Evolutionary conservation across 2,797 vertebrate genomes (phyloP), one percentile per base, ranked within the genome.

Genomic region (Pangasius krempfi): DNA sequence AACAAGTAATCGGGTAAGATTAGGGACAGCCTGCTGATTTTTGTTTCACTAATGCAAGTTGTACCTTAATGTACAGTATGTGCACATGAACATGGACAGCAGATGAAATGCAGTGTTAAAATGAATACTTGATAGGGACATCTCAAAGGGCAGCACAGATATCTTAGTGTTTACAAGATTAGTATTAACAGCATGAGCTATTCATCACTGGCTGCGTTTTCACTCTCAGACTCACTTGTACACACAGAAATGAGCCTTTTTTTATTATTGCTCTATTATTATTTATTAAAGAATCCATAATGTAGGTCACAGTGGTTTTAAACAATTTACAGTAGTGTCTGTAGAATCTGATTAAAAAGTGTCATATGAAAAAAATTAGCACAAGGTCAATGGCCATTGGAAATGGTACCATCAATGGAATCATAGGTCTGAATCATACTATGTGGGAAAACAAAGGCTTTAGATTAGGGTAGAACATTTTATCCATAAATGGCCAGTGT

Each of bases 1-100:
- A 92, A 92, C 91, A 89, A 70, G 89, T 91, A 88, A 88, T 73
- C 8, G 58, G 83, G 62, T 68, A 68, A 83, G 91, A 87, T 90
- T 90, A 86, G 68, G 75, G 86, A 83, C 84, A 79, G 86, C 87
- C 64, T 64, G 79, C 84, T 88, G 86, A 40, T 54, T 85, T 79
- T 64, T 56, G 68, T 72, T 90, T 90, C 68, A 87, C 85, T 87
- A 87, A 72, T 73, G 70, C 44, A 58, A 27, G 73, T 58, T 84
- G 58, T 37, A 86, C 83, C 78, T 88, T 81, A 78, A 90, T 84
- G 84, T n/a, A 7, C 72, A 84, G 62, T 66, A 81, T 25, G 79
- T 60, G 81, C 50, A 56, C 84, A 73, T 56, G 85, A 70, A 20
- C 86, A 90, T 9, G 40, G 78, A 86, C 40, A 84, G 75, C 16